A percentile compares a stretch with the other conserved stretches of the same genome.
These are phyloP conservation scores for Hemistola chrysoprasaria DNA, from an alignment of 2,888 invertebrate genomes.

Conservation along the genomic window DNA sequence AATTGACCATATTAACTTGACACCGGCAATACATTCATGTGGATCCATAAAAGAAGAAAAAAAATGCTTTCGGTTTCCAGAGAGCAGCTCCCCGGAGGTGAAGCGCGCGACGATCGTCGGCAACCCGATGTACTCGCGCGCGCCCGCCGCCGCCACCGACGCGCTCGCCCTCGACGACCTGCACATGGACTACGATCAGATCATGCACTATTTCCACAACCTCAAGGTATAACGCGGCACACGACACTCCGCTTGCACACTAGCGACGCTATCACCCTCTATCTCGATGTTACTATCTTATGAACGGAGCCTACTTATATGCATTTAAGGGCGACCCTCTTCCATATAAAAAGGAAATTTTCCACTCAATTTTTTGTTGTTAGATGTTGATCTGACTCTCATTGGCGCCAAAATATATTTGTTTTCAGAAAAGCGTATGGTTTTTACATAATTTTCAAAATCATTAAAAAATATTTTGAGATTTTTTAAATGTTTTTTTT, in stretches of 20 bases:
- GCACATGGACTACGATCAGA: constrained; percentile 98
- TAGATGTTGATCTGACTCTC: no score
- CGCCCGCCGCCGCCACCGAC: constrained; percentile 69
- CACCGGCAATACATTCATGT: no score
- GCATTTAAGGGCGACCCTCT: no score
- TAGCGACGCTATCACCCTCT: constrained; percentile 68
- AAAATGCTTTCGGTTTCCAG: constrained; percentile 33
- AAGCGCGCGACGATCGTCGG: constrained; percentile 93
- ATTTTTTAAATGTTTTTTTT: no score
- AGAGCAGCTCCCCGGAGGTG: constrained; percentile 83
- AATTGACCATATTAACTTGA: no score
- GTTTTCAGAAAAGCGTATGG: no score
- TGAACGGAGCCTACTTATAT: constrained; percentile 76
- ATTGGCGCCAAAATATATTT: no score
- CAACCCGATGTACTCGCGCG: constrained; percentile 92
- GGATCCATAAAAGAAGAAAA: neutral
- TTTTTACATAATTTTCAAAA: no score
- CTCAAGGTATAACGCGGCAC: constrained; percentile 88
- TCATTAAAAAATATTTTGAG: no score
- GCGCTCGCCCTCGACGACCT: constrained; percentile 90
- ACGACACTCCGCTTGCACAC: constrained; percentile 67
- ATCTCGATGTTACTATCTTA: constrained; percentile 69
- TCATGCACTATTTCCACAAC: constrained; percentile 99
- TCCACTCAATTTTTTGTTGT: no score
- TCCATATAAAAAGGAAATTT: no score